phyloP scores from a whole-genome alignment of 2,888 invertebrate genomes.

The Caenorhabditis virilis region DNA sequence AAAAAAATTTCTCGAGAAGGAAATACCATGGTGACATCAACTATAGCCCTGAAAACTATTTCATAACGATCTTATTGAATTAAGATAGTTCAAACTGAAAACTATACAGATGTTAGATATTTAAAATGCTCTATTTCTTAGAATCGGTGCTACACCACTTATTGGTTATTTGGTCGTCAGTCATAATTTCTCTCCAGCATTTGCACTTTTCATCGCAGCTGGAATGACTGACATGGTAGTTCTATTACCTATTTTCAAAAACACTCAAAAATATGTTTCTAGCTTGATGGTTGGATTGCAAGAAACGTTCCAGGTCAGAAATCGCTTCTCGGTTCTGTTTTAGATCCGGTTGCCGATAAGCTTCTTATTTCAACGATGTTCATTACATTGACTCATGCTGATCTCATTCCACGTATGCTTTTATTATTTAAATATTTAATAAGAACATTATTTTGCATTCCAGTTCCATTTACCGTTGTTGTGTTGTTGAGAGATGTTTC shows the following conservation, averaged over 20 bases:
- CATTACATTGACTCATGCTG: conserved; percentile 83
- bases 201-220: conserved; percentile 82
- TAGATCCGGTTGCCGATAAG: conserved; percentile 97
- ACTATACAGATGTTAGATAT: too few relatives aligned
- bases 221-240: conserved; percentile 88
- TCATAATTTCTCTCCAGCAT: conserved; percentile 79
- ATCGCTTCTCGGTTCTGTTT: conserved; percentile 88
- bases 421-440: neutral
- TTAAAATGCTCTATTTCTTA: too few relatives aligned
- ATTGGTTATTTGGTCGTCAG: conserved; percentile 86
- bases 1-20: too few relatives aligned
- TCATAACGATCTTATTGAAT: too few relatives aligned
- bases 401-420: conserved; percentile 79
- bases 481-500: conserved; percentile 84
- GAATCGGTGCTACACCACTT: conserved; percentile 85
- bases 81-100: too few relatives aligned
- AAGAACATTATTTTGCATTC: conserved; percentile 28
- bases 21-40: too few relatives aligned
- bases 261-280: conserved; percentile 15
- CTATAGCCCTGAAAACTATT: too few relatives aligned
- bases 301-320: conserved; percentile 87
- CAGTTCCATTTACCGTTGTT: conserved; percentile 76
- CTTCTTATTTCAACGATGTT: conserved; percentile 87
- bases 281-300: conserved; percentile 89
- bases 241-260: neutral